A percentile compares a stretch with the other conserved stretches of the same genome.
phyloP scores from a whole-genome alignment of 2,113 vertebrate species.

The Dicerorhinus sumatrensis region DNA sequence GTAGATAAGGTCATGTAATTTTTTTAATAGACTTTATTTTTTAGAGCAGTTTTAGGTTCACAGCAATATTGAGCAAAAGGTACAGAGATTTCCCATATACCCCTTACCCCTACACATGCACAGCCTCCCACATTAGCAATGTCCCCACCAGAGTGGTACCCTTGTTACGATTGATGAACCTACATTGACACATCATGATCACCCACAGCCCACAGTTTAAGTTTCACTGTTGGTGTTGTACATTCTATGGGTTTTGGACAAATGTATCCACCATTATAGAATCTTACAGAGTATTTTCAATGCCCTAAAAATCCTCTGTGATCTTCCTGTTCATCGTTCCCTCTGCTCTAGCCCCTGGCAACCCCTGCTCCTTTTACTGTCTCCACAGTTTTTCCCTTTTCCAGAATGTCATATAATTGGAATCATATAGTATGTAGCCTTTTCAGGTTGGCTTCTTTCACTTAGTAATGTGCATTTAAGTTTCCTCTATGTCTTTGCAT shows the following conservation, averaged over 20 bases:
- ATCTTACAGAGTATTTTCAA: not conserved
- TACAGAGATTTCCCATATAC: not conserved
- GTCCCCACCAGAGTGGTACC: not conserved
- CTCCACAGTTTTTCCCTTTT: not conserved
- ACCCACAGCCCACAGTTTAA: not conserved
- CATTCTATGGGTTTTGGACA: not conserved
- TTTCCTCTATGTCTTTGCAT: not conserved
- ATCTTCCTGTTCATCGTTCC: not conserved
- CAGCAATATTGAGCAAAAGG: not conserved
- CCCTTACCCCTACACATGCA: not conserved
- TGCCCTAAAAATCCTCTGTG: not conserved
- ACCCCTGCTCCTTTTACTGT: not conserved
- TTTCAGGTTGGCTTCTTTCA: not conserved
- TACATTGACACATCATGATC: not conserved
- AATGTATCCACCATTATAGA: not conserved
- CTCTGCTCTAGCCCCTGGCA: not conserved
- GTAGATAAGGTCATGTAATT: not conserved
- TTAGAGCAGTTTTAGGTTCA: not conserved
- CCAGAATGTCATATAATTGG: not conserved
- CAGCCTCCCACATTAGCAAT: not conserved
- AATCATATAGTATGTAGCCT: not conserved
- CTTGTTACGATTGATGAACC: not conserved
- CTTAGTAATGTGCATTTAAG: not conserved
- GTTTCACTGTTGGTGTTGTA: not conserved
- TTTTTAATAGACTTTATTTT: not conserved